A percentile compares a stretch with the other conserved stretches of the same genome.
These are phyloP conservation scores for Geodia barretti DNA, from an alignment of 37 sponge, comb jelly and placozoan species.

Conservation along the genomic window DNA sequence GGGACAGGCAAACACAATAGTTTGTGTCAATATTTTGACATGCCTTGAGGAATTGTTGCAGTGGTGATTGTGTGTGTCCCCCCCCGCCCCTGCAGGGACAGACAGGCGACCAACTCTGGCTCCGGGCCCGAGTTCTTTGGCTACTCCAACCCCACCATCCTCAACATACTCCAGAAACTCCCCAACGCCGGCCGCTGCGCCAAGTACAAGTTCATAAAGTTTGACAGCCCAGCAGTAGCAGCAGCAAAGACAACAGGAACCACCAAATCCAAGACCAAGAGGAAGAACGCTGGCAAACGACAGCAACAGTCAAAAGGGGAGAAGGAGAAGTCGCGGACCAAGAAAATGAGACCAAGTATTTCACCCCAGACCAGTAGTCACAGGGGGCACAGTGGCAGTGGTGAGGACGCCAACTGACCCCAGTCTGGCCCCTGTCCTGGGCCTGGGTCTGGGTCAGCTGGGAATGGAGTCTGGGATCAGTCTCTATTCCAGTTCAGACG, in stretches of 20 bases:
- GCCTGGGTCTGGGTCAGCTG: constrained; percentile 4
- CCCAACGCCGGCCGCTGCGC: constrained; percentile 56
- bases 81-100: constrained; percentile 64
- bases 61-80: too few relatives aligned
- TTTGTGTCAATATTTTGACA: too few relatives aligned
- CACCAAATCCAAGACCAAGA: not conserved
- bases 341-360: not conserved
- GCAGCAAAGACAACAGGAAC: too few relatives aligned
- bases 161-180: constrained; percentile 81
- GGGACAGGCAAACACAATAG: too few relatives aligned
- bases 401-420: not conserved
- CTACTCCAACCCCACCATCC: constrained; percentile 83
- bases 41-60: too few relatives aligned
- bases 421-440: constrained; percentile 46
- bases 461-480: constrained; percentile 22
- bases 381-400: not conserved
- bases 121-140: constrained; percentile 97
- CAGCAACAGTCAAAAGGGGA: constrained; percentile 6
- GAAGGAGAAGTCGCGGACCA: not conserved
- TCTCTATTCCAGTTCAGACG: constrained; percentile 40
- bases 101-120: constrained; percentile 87
- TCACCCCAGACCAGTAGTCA: not conserved
- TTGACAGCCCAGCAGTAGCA: constrained; percentile 21
- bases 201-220: constrained; percentile 78
- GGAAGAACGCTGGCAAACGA: not conserved